These are phyloP conservation scores for Microctenopoma lineatum DNA, from an alignment of 2,797 vertebrate species.

Conservation along the genomic window DNA sequence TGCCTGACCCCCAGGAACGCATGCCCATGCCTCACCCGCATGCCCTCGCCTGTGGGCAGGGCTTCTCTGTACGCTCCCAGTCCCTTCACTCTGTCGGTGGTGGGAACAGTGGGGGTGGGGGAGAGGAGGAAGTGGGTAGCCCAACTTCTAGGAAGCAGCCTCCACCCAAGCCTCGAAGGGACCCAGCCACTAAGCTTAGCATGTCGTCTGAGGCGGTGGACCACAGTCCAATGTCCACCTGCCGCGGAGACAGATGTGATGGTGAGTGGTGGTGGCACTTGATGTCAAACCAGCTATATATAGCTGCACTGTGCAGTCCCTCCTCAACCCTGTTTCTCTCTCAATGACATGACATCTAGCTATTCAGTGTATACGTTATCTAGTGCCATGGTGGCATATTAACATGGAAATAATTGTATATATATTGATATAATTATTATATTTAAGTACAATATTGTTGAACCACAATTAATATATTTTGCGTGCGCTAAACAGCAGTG, in stretches of 20 bases:
- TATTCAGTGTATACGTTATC: constrained; percentile 40
- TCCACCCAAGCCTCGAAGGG: constrained; percentile 95
- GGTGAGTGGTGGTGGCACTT: constrained; percentile 81
- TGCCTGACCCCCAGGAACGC: constrained; percentile 93
- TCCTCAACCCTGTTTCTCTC: constrained; percentile 55
- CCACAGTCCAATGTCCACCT: constrained; percentile 82
- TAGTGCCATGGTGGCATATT: constrained; percentile 13
- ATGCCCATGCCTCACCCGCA: constrained; percentile 83
- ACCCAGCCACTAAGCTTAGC: constrained; percentile 98
- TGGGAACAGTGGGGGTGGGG: constrained; percentile 85
- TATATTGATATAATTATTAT: too few relatives aligned
- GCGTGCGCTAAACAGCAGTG: background rate
- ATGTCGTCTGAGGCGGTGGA: constrained; percentile 98
- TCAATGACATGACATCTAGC: constrained; percentile 64
- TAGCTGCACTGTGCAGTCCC: constrained; percentile 67
- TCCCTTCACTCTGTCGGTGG: constrained; percentile 97
- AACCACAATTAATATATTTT: background rate
- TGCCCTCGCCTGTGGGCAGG: constrained; percentile 85
- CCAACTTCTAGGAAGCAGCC: constrained; percentile 94
- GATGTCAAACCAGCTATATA: constrained; percentile 70
- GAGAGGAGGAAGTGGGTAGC: constrained; percentile 92
- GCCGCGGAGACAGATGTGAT: constrained; percentile 88
- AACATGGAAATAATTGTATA: constrained; percentile 3
- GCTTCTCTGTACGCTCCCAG: constrained; percentile 95
- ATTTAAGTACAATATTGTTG: background rate